Evolutionary conservation across 2,888 invertebrate genomes (phyloP), one percentile per base, ranked within the genome.

Genomic region (Eretmocerus hayati): DNA sequence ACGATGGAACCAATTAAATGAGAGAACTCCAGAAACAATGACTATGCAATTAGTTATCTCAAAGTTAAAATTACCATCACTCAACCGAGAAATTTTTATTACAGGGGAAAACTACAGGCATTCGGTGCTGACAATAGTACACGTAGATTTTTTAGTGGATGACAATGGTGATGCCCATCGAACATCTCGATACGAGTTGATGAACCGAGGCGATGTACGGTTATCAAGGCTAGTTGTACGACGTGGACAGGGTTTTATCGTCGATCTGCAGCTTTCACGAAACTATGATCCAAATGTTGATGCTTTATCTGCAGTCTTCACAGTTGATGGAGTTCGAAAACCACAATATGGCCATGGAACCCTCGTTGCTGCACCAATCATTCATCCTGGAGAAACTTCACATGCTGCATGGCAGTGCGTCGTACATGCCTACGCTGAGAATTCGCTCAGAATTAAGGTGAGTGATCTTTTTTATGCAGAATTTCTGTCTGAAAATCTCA

Each of bases 221-320:
- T 66, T 73, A 23, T 79, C 80, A 38, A 78, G 83, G 55, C 75
- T 91, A 39, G 85, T 94, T 1, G 78, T 92, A 6, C 77, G 93
- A 53, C 77, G 93, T 55, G 93, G 93, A 6, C 89, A 91, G 69
- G 75, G 84, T 20, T 92, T 94, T 71, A 77, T 77, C 62, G 67
- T 89, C 37, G 81, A 83, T 59, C 74, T 93, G 46, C 77, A 78
- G 13, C 78, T 91, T 50, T 87, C 83, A 62, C 78, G 90, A 42
- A 80, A 84, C 13, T 93, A 84, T 68, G 81, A 85, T 60, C 78
- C 81, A 18, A 76, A 75, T 15, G 80, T 75, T 62, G 92, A 93
- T 72, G 88, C 85, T 6, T 75, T 93, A 37, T 88, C 88, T 32
- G 83, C 92, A 59, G 85, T 91, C 48, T 90, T 92, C 65, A 84